Evolutionary conservation across 2,888 invertebrate species (phyloP), one percentile per base, ranked within the genome.

Genomic region (Eugnorisma glareosa): DNA sequence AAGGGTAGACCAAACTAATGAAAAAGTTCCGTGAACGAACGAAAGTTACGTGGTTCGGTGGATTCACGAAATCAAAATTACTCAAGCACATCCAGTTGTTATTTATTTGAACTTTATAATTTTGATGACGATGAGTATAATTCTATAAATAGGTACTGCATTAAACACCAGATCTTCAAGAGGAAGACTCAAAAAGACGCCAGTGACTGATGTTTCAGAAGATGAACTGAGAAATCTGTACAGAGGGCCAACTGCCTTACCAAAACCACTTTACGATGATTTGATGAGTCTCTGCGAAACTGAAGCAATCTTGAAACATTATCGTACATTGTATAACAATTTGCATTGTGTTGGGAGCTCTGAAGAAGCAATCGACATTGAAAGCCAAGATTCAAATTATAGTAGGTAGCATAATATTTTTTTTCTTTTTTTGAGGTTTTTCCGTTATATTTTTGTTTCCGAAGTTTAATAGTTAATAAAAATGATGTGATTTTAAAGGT

Each of bases 261-360:
- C 79, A 72, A 79, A 79, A 79, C 73, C 73, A 67, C 73, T 82
- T 67, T 79, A 79, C 48, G 75, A 78, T 67, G 77, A 81, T 67
- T 67, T 81, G 73, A 78, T 73, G 67, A 78, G 71, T 77, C 77
- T 81, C 67, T 81, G 81, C 77, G 75, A 73, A 75, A 72, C 67
- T 69, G 74, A 82, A 79, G 82, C 82, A 67, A 82, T 82, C 67
- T 75, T 77, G 48, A 79, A 73, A 68, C 72, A 82, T 69, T 76
- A 79, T 76, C 79, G 73, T 66, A 73, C 45, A 75, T 78, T 81
- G 78, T 78, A 81, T 78, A 81, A 78, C 48, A 78, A 77, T 73
- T 78, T 81, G 70, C 77, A 75, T 35, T 75, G 69, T 73, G 72
- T 73, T 75, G 77, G 75, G 63, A 64, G 72, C 75, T 73, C 63